phyloP scores from a whole-genome alignment of 2,113 vertebrate species.

The Nestor notabilis region DNA sequence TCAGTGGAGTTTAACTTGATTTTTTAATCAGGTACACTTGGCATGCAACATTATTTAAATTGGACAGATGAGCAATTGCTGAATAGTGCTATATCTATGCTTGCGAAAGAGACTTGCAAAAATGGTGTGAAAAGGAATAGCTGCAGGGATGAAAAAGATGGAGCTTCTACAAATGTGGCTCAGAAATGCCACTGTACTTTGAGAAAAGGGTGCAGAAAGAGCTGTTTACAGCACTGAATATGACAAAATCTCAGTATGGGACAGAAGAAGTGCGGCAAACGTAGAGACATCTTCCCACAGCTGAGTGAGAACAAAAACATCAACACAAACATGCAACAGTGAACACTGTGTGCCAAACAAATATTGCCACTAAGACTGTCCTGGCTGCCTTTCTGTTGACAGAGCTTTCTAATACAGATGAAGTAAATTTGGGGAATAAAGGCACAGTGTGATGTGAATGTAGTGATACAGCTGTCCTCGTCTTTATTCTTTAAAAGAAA shows the following conservation, averaged over 20 bases:
- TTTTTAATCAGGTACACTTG: not conserved
- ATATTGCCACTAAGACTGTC: not conserved
- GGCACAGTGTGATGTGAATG: not conserved
- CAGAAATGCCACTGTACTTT: not conserved
- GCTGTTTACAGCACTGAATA: not conserved
- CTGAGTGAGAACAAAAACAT: not conserved
- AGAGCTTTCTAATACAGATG: not conserved
- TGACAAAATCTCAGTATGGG: not conserved
- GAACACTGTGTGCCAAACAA: not conserved
- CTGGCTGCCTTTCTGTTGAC: not conserved
- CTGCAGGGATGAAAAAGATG: not conserved
- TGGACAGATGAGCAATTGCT: not conserved
- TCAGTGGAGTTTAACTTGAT: not conserved
- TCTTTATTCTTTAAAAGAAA: not conserved
- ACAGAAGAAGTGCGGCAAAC: not conserved
- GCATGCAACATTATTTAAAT: not conserved
- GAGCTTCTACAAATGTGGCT: not conserved
- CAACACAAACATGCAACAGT: not conserved
- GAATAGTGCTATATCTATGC: accelerated
- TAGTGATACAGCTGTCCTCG: not conserved
- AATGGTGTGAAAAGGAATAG: not conserved
- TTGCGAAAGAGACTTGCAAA: not conserved
- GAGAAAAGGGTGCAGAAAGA: not conserved
- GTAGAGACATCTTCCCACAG: not conserved
- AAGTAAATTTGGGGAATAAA: not conserved